Base-by-base conservation (phyloP, 2,113 vertebrate genomes). In the Corydoras maculifer region DNA sequence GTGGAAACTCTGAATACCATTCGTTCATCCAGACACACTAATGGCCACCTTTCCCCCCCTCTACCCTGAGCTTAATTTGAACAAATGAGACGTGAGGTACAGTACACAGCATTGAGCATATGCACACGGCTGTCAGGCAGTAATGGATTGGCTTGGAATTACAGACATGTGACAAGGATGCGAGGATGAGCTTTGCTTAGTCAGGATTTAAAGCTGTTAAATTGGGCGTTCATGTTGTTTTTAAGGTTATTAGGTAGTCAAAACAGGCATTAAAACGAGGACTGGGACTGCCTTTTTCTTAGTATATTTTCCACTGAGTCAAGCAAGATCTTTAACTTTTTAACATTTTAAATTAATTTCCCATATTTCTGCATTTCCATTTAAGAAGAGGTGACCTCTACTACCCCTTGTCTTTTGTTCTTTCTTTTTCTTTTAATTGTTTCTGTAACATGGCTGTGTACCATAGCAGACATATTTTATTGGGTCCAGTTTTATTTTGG, bases 1-100 rank as follows among this genome's bases (percentile, higher is more conserved):
- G 84, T 82, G 86, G 86, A 89, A 88, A 88, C 85, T 84, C 86
- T 86, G 82, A 78, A 82, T 83, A 86, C 83, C 66, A 51, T 83
- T 87, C 82, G 77, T 89, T 85, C 84, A 77, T 82, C 84, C 87
- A 88, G 84, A 84, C 85, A 76, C 84, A 79, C 84, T 87, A 81
- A 89, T 83, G 82, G 81, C 54, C 51, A 10, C 51, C 51, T 53
- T 14, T 10, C 13, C 51, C 51, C 60, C 80, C 73, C 77, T 62
- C 60, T 62, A 82, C 81, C 62, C 79, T 83, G 73, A 79, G 74
- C 80, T 84, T 88, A 80, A 88, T 89, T 87, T 86, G 79, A 82
- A 86, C 80, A 81, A 86, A 86, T 85, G 87, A 85, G 81, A 85
- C 69, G 70, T 58, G 63, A 80, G 78, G 82, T 77, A 83, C 83